Evolutionary conservation across 2,797 vertebrate genomes (phyloP).

Genomic region (Hoplostethus atlanticus): DNA sequence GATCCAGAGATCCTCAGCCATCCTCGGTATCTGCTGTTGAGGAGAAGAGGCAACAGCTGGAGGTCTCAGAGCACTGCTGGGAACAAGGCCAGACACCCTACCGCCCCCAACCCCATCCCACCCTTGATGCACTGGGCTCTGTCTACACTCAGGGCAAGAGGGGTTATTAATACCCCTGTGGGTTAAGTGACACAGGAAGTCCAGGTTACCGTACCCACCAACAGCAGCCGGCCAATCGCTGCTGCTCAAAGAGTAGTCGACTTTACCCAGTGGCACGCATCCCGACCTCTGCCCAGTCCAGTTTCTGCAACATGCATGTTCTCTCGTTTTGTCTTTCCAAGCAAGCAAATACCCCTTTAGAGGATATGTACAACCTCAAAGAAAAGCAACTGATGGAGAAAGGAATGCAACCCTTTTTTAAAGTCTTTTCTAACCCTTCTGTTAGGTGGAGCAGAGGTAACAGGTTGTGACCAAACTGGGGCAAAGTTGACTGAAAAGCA

Average conservation of each 20-base stretch:
- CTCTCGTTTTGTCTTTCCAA: not conserved
- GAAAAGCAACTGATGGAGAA: not conserved
- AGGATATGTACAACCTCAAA: not conserved
- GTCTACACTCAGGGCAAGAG: conserved; percentile 18
- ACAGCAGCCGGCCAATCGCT: not conserved
- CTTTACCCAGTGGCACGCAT: conserved; percentile 8
- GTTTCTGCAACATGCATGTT: not conserved
- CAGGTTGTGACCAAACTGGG: conserved; percentile 47
- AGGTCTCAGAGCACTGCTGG: conserved; percentile 32
- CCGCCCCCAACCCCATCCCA: conserved; percentile 9
- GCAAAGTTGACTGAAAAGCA: conserved; percentile 48
- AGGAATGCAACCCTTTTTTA: not conserved
- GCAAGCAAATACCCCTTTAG: not conserved
- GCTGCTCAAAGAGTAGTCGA: conserved; percentile 5
- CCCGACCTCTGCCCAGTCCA: conserved; percentile 6
- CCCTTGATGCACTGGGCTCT: conserved; percentile 31
- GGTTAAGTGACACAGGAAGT: conserved; percentile 48
- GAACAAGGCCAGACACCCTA: conserved; percentile 16
- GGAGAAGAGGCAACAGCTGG: conserved; percentile 75
- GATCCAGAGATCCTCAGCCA: conserved; percentile 65
- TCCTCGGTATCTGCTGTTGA: conserved; percentile 70
- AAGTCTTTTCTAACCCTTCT: not conserved
- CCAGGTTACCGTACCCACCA: conserved; percentile 37
- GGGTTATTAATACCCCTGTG: conserved; percentile 67
- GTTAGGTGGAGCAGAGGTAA: conserved; percentile 2